These are phyloP conservation scores for Knipowitschia caucasica DNA, from an alignment of 2,797 vertebrate genomes.

Conservation along the genomic window DNA sequence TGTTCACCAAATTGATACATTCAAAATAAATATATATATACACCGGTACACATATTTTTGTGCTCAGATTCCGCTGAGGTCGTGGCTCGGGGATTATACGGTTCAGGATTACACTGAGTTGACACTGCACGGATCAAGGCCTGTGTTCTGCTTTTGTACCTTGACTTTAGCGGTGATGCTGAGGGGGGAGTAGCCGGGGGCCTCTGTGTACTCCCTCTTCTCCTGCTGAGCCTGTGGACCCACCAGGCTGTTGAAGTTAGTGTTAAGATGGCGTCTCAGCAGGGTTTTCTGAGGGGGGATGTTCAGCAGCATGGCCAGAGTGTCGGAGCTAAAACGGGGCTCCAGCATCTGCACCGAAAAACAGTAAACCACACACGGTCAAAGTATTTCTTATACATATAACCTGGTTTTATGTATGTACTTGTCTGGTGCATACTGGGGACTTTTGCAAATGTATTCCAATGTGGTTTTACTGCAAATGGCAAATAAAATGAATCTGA, in stretches of 20 bases:
- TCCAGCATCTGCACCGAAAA: conserved; percentile 83
- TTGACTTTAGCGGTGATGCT: conserved; percentile 94
- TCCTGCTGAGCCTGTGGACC: conserved; percentile 88
- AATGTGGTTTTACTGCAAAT: no score
- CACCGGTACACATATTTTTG: no score
- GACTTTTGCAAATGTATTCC: no score
- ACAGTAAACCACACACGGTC: not conserved
- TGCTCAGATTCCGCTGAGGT: conserved; percentile 25
- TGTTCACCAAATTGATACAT: no score
- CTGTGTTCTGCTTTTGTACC: conserved; percentile 60
- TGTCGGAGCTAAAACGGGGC: conserved; percentile 89
- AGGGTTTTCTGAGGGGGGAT: conserved; percentile 95
- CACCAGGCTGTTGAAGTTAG: conserved; percentile 87
- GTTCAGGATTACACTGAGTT: conserved; percentile 36
- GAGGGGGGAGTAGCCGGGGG: conserved; percentile 80
- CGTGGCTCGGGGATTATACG: conserved; percentile 27
- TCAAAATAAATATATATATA: no score
- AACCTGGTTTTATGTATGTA: no score
- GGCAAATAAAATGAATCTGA: no score
- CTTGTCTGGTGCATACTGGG: no score
- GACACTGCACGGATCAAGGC: conserved; percentile 44
- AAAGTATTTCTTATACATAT: no score
- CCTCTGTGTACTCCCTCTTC: conserved; percentile 86
- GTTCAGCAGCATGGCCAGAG: conserved; percentile 92
- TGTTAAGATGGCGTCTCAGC: conserved; percentile 88